These are phyloP conservation scores for Podarcis muralis DNA, from an alignment of 2,113 vertebrate species.

Conservation along the genomic window DNA sequence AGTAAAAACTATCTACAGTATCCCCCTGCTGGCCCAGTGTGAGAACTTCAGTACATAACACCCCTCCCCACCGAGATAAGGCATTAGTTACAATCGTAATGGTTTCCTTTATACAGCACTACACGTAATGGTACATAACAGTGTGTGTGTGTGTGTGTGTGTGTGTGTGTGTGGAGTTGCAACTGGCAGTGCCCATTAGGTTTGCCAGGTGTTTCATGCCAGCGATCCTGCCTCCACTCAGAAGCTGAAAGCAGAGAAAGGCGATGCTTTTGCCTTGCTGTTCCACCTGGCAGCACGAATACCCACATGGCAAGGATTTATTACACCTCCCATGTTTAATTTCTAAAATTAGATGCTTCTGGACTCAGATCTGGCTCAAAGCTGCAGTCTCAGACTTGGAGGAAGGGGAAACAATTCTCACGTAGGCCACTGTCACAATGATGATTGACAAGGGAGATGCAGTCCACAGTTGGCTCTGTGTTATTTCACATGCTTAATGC, in stretches of 20 bases:
- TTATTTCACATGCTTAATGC: background rate
- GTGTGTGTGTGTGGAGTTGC: background rate
- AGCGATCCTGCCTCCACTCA: background rate
- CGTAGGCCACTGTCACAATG: background rate
- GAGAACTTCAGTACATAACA: too few species aligned
- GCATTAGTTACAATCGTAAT: too few species aligned
- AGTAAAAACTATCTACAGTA: too few species aligned
- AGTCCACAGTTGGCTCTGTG: too few species aligned
- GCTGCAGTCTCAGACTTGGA: background rate
- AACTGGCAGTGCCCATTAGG: background rate
- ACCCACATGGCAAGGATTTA: background rate
- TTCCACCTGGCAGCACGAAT: background rate
- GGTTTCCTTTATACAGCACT: too few species aligned
- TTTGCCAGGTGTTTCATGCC: background rate
- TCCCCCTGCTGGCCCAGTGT: too few species aligned
- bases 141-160: too few species aligned
- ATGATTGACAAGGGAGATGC: background rate
- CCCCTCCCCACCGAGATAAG: too few species aligned
- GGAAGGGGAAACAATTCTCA: background rate
- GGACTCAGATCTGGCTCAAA: background rate
- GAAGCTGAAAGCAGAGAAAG: background rate
- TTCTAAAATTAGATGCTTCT: slow-evolving; percentile 11
- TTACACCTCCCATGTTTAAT: too few species aligned
- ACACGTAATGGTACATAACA: too few species aligned
- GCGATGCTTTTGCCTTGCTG: background rate